phyloP scores from a whole-genome alignment of 2,888 invertebrate species.

The Drosophila fungiperda region DNA sequence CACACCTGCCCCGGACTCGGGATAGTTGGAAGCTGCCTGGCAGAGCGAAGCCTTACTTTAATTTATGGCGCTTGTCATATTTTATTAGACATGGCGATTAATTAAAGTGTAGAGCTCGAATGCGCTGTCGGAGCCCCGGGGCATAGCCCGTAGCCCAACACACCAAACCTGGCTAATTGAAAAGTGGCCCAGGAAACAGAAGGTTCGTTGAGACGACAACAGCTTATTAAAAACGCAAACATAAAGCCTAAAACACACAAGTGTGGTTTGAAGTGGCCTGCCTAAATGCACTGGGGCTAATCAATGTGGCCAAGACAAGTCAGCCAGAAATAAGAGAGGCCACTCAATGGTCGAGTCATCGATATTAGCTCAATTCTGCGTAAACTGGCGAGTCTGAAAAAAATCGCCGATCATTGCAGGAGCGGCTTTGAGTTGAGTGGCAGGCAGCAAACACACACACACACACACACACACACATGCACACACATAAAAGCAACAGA shows the following conservation, averaged over 20 bases:
- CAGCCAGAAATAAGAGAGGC: conserved; percentile 45
- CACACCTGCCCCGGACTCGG: conserved; percentile 42
- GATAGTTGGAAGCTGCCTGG: conserved; percentile 20
- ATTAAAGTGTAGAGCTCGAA: conserved; percentile 68
- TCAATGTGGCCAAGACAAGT: conserved; percentile 58
- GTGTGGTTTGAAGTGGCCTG: conserved; percentile 65
- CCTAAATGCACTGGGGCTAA: conserved; percentile 68
- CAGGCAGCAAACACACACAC: conserved; percentile 55
- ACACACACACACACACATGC: conserved; percentile 49
- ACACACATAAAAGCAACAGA: conserved; percentile 43
- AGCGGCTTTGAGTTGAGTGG: conserved; percentile 75
- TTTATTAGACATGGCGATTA: conserved; percentile 79
- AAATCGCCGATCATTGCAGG: conserved; percentile 78
- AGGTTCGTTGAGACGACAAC: conserved; percentile 60
- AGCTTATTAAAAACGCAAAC: conserved; percentile 72
- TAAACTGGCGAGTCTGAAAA: conserved; percentile 46
- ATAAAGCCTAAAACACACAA: conserved; percentile 11
- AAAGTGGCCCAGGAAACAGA: conserved; percentile 64
- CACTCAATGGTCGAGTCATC: conserved; percentile 78
- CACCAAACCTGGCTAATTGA: conserved; percentile 66
- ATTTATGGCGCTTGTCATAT: conserved; percentile 82
- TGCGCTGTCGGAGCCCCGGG: conserved; percentile 19
- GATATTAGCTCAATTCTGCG: conserved; percentile 81
- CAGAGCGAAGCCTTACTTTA: conserved; percentile 52
- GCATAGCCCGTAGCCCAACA: conserved; percentile 22